Conservation (phyloP, 2,113 vertebrate species). For the Poeciliopsis prolifica region DNA sequence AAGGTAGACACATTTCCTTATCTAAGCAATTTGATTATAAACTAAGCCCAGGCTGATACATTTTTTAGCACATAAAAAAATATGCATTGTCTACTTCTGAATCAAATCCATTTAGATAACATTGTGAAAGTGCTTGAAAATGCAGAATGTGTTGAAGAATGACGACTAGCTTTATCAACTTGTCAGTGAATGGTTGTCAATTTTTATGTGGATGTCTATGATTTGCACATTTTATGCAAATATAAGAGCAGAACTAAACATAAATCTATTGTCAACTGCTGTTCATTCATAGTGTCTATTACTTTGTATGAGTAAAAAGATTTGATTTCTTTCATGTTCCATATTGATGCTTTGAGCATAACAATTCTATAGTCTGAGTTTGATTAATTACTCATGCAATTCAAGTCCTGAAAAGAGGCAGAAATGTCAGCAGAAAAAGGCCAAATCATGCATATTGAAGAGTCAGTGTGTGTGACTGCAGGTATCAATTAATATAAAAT, state of each 20-base stretch:
- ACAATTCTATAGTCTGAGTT: no score
- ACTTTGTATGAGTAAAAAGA: neutral
- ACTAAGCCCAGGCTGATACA: neutral
- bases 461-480: slow-evolving; percentile 29
- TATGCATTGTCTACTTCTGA: neutral
- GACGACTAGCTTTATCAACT: neutral
- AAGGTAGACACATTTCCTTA: neutral
- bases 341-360: neutral
- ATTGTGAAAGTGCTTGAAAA: neutral
- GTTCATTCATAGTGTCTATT: neutral
- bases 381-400: no score
- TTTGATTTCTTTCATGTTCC: no score
- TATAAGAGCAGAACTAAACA: neutral
- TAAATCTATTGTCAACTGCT: neutral
- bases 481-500: slow-evolving; percentile 36
- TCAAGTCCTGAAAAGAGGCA: neutral
- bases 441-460: slow-evolving; percentile 15
- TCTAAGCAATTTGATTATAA: neutral
- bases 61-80: neutral
- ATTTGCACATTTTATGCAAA: neutral
- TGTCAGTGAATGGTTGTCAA: neutral
- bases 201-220: neutral
- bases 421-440: slow-evolving; percentile 7
- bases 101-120: neutral
- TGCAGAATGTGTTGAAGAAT: neutral